Percentiles rank a stretch among this genome's conserved stretches.
phyloP scores from a whole-genome alignment of 2,113 vertebrate species.

The Capra hircus region DNA sequence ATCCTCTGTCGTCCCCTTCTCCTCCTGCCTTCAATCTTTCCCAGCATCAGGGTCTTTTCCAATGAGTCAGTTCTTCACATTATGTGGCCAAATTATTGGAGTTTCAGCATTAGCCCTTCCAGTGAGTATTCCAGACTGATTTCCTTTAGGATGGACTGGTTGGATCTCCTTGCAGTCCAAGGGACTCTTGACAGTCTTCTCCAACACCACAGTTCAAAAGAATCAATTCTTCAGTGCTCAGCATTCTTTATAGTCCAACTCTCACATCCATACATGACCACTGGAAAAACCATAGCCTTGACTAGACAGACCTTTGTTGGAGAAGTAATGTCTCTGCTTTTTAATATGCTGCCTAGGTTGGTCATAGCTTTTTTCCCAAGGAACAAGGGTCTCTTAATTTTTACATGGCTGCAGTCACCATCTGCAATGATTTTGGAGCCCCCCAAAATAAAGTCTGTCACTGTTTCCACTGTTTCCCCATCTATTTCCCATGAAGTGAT shows the following conservation, averaged over 20 bases:
- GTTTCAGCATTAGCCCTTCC: background rate
- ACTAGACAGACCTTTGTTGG: background rate
- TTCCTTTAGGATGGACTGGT: background rate
- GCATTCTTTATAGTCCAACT: background rate
- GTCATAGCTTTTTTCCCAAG: background rate
- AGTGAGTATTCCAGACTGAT: background rate
- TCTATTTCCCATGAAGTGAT: background rate
- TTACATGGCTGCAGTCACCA: background rate
- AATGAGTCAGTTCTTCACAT: accelerated
- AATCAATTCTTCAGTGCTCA: background rate
- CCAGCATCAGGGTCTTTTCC: background rate
- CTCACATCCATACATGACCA: background rate
- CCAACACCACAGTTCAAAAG: background rate
- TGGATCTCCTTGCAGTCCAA: background rate
- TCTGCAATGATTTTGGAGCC: background rate
- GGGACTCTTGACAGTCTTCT: background rate
- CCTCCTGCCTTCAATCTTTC: background rate
- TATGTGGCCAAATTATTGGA: background rate
- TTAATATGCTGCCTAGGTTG: background rate
- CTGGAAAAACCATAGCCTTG: background rate
- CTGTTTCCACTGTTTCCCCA: background rate
- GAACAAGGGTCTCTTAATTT: background rate
- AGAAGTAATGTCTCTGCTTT: background rate
- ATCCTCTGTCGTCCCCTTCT: background rate
- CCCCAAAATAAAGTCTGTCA: background rate